Percentiles rank a stretch among this genome's conserved stretches.
Conservation (phyloP, 2,113 vertebrate genomes). For the Apus apus region DNA sequence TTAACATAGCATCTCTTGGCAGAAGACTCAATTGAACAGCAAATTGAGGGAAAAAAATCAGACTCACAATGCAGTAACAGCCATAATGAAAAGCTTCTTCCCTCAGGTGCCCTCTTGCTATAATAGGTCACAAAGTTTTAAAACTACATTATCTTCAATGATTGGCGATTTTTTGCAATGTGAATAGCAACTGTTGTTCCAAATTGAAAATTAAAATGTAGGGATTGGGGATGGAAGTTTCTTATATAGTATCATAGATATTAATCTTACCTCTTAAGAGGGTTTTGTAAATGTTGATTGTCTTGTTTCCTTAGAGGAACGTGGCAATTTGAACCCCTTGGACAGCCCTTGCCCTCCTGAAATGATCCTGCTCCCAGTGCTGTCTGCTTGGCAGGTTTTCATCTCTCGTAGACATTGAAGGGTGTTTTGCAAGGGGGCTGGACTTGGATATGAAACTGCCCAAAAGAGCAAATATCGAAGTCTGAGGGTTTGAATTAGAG, state of each 20-base stretch:
- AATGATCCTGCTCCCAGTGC: background rate
- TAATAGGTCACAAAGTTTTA: background rate
- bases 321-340: background rate
- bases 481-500: background rate
- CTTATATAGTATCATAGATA: background rate
- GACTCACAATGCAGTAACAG: background rate
- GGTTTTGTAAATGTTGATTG: background rate
- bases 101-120: background rate
- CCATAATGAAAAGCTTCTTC: background rate
- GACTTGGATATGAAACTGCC: background rate
- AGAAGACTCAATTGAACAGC: background rate
- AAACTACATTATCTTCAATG: background rate
- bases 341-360: background rate
- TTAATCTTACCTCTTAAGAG: background rate
- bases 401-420: background rate
- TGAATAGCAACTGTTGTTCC: background rate
- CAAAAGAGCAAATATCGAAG: background rate
- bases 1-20: background rate
- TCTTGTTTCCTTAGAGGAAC: background rate
- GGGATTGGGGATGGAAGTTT: background rate
- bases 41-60: background rate
- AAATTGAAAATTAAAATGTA: background rate
- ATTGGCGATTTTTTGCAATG: background rate
- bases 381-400: background rate
- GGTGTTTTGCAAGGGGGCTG: background rate